Evolutionary conservation across 2,113 vertebrate species (phyloP).

Genomic region (Psephotus haematonotus): DNA sequence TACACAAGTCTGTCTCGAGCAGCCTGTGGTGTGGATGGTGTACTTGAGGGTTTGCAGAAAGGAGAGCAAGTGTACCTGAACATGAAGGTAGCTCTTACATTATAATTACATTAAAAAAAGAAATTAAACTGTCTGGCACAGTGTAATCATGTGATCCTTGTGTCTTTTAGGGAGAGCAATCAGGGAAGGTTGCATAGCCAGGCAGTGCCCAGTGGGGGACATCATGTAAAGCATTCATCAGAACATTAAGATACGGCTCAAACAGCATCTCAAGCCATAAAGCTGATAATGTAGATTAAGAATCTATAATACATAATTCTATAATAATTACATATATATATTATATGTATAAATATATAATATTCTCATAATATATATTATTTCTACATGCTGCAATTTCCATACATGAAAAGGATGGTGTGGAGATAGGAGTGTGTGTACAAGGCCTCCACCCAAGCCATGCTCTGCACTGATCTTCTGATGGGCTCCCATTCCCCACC

Average conservation of each 20-base stretch:
- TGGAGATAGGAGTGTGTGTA: background rate
- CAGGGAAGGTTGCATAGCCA: background rate
- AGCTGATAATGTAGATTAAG: rapidly evolving
- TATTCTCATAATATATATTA: rapidly evolving
- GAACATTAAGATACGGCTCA: background rate
- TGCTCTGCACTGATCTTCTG: background rate
- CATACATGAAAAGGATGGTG: rapidly evolving
- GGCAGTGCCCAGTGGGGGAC: background rate
- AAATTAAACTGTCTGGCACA: background rate
- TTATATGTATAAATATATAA: no score
- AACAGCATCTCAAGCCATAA: rapidly evolving
- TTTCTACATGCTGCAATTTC: background rate
- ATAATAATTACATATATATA: no score
- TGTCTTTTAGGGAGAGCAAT: background rate
- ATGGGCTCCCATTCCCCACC: rapidly evolving
- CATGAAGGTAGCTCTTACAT: background rate
- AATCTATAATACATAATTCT: background rate
- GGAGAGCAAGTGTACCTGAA: no score
- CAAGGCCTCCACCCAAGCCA: background rate
- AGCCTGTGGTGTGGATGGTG: background rate
- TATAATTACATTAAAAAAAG: background rate
- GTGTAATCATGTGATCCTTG: rapidly evolving
- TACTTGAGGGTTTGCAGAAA: background rate
- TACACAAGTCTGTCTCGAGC: background rate
- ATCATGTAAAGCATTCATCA: background rate